Base-by-base conservation (phyloP, 2,797 vertebrate species). In the Gadopsis bispinosus region DNA sequence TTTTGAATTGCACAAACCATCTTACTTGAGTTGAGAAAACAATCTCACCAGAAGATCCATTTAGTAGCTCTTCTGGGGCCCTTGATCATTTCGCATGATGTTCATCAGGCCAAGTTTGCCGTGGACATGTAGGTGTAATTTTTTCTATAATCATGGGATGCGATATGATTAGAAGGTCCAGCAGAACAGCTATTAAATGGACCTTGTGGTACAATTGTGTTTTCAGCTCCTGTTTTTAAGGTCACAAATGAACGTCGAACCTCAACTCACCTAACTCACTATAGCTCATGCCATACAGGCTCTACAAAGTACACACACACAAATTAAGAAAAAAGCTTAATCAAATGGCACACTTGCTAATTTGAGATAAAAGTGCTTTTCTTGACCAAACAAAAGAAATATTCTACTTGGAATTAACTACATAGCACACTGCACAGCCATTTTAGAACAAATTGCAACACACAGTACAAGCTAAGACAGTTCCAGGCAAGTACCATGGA, bases 341-440 rank as follows among this genome's bases (percentile, higher is more conserved):
- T 6, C 5, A 22, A 53, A 66, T 37, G 16, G 31, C 55, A 31
- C 20, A 31, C 41, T 61, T 62, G 7, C 20, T 39, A 1, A 12
- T 64, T 47, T 47, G n/a, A 43, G 26, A 54, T 54, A 7, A 55
- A 33, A 50, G 14, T 31, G 51, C 22, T n/a, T 75, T 74, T 12
- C 45, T 37, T 50, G 55, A 43, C 31, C 33, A 26, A 31, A 50
- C 22, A 17, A 33, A 56, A 54, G 13, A 64, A 45, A 45, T 54
- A 11, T 63, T 77, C 29, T 22, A 45, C 31, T 61, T 55, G 31
- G 20, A 54, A 54, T 45, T 13, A 47, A 67, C 69, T 59, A 35
- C n/a, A 64, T n/a, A 26, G 35, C 43, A n/a, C 4, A 14, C 10
- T 61, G 43, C 43, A 19, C 22, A 60, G 4, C 0, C n/a, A 19